Evolutionary conservation across 2,888 invertebrate genomes (phyloP).

Genomic region (Eupithecia insigniata): DNA sequence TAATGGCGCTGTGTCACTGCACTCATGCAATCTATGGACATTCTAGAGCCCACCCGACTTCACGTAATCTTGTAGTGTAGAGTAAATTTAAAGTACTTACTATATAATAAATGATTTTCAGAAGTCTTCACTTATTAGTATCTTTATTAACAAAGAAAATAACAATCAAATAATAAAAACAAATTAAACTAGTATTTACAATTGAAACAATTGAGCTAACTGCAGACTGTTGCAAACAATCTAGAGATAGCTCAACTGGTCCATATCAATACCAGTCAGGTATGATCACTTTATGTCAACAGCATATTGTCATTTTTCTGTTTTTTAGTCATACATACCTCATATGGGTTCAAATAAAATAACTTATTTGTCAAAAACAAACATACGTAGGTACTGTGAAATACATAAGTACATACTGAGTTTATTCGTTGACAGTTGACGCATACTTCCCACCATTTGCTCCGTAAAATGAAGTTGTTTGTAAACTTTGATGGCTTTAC

Average conservation of each 20-base stretch:
- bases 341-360: neutral
- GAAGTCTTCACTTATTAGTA: no score
- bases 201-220: no score
- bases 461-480: constrained; percentile 6
- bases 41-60: neutral
- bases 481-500: constrained; percentile 8
- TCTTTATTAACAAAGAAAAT: no score
- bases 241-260: no score
- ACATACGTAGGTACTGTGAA: neutral
- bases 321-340: neutral
- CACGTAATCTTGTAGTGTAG: neutral
- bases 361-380: neutral
- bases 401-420: no score
- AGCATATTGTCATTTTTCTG: neutral
- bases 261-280: no score
- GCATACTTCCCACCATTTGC: neutral
- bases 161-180: no score
- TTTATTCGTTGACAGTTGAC: neutral
- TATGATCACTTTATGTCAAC: no score
- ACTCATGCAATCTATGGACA: constrained; percentile 21
- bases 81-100: neutral
- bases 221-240: no score
- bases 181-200: no score
- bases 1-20: constrained; percentile 47
- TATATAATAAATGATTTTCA: neutral